Evolutionary conservation across 2,888 invertebrate genomes (phyloP), one percentile per base, ranked within the genome.

Genomic region (Oscheius onirici): DNA sequence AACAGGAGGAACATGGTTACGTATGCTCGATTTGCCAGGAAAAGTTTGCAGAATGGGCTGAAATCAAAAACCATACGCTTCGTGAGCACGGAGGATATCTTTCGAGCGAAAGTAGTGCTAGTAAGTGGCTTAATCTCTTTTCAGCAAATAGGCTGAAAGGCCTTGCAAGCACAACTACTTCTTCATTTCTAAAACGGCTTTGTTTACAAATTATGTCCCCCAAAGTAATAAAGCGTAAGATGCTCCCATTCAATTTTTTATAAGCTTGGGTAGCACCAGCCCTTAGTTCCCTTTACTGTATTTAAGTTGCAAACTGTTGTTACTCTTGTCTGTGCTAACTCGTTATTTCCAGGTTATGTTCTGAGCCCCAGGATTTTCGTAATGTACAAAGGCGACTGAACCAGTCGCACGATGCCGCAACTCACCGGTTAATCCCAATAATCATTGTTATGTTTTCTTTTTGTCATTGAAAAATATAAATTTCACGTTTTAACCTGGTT

Each of bases 331-430:
- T 34, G 26, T 34, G 26, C 11, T 65, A 10, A 22, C 22, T 66
- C 28, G n/a, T 6, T 44, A 28, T 43, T 75, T 86, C 73, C 74
- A 87, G 87, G 86, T 44, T 87, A 84, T 77, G 79, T 87, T 76
- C 87, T 86, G 65, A 83, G 84, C 40, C 86, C 87, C 13, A 80
- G 86, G 22, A 84, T 88, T 22, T 88, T 86, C 85, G 75, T 88
- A 28, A 79, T 88, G 83, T 86, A 83, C 82, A 87, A 87, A 70
- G 87, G 87, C 43, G 87, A 87, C 57, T 87, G 61, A 81, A 17
- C 5, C 10, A 17, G 15, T 17, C 28, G 57, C n/a, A 22, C 24
- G 22, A 17, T 24, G 20, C 52, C 5, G 52, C 52, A 20, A 17
- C 40, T 17, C 58, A 58, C 58, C 58, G 58, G 58, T 58, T 20